Conservation (phyloP, 2,797 vertebrate species). For the Micrastur ruficollis region DNA sequence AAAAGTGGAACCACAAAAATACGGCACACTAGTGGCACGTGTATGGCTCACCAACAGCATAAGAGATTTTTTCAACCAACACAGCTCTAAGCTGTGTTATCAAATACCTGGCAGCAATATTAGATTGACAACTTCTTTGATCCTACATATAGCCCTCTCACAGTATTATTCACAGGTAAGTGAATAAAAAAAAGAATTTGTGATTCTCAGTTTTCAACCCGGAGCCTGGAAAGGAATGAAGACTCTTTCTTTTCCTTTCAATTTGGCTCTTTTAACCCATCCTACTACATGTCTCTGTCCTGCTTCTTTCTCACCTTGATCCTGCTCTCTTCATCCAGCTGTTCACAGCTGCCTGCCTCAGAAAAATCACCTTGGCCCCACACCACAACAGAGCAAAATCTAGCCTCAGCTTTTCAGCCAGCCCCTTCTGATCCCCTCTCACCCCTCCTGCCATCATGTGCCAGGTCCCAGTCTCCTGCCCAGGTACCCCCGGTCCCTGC, state of each 20-base stretch:
- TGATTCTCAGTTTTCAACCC: background rate
- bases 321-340: background rate
- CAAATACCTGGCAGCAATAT: background rate
- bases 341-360: background rate
- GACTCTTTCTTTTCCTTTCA: background rate
- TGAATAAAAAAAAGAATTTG: background rate
- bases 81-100: background rate
- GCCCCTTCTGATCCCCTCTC: background rate
- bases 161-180: background rate
- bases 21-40: background rate
- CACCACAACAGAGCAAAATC: background rate
- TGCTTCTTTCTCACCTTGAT: background rate
- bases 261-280: background rate
- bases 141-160: background rate
- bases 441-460: accelerated
- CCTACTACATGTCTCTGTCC: background rate
- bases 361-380: background rate
- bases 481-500: background rate
- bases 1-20: background rate
- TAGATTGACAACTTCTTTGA: background rate
- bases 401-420: background rate
- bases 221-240: background rate
- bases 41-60: background rate
- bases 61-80: background rate
- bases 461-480: background rate